Evolutionary conservation across 2,888 invertebrate species (phyloP), one percentile per base, ranked within the genome.

Genomic region (Drosophila paracracens): DNA sequence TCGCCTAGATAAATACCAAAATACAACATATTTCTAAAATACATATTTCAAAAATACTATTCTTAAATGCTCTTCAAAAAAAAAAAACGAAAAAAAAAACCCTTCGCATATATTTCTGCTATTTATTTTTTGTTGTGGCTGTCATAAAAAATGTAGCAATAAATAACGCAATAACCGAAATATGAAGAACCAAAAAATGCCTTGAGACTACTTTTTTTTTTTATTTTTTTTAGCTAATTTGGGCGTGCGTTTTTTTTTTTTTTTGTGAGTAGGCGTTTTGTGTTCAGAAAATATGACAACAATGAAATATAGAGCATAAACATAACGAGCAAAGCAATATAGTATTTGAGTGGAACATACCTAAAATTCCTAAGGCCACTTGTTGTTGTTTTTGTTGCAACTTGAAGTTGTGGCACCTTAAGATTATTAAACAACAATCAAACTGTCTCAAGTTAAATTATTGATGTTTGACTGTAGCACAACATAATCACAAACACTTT

Each of bases 91-190:
- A 7, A 70, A 31, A 31, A 52, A 68, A 46, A 79, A 76, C 79
- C 76, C 79, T 79, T 75, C 50, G 65, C 38, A 56, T 64, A 72
- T 54, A 70, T 62, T 69, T 63, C 7, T n/a, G n/a, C 10, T 54
- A 7, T 27, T 4, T 38, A 27, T 29, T 27, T 38, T 4, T 81
- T 84, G 83, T 80, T 79, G 73, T 76, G 83, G 80, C 87, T 87
- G 90, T 87, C 87, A 90, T 90, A 90, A 87, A 88, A 79, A 76
- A 78, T 90, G 69, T 83, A 72, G 87, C 74, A 83, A 87, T 90
- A 90, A 87, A 90, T 90, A 90, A 81, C 63, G 59, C 67, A 63
- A 36, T 46, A 59, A 58, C 46, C 51, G 25, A 73, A 69, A 77
- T 58, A 70, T 57, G n/a, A 38, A 56, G 27, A 59, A 11, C 36